Base-by-base conservation (phyloP, 2,113 vertebrate genomes). In the Hipposideros armiger region DNA sequence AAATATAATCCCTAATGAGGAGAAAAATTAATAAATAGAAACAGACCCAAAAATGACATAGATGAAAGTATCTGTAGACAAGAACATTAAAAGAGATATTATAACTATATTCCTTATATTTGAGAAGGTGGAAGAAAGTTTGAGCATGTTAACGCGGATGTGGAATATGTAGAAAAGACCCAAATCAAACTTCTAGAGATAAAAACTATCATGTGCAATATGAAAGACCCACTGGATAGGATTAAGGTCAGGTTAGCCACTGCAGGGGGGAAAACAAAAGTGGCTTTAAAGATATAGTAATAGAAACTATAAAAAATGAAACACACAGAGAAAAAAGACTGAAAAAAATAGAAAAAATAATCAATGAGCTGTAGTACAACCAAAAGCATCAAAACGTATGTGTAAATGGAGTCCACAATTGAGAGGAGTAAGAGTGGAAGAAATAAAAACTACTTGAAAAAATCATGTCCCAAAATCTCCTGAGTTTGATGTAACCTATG, bases 261-360 rank as follows among this genome's bases (percentile, higher is more conserved):
- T 62, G 5, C 22, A 66, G 28, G 42, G n/a, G 28, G 26, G 5
- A 2, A 17, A 54, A 56, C 76, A 52, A 13, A 4, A 50, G 3
- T 58, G 2, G 26, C 30, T 54, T 76, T 82, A 42, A 84, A 70
- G n/a, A 76, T 15, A 64, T 6, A 67, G 62, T 32, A 17, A 58
- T 6, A 77, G 78, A 69, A 92, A 50, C 60, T 36, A 58, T 52
- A 1, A 50, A 47, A 86, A 92, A 50, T 50, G 28, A 85, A 94
- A 40, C 19, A 77, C 6, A 62, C 0, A 50, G 20, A 42, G 22
- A 72, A 80, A 58, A 78, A 81, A 7, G 3, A 40, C 19, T 73
- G 9, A 15, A 72, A 87, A 76, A 66, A 54, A 47, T n/a, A n/a
- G 11, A 77, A 60, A 36, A 54, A 47, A 74, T 13, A 26, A 56